These are phyloP conservation scores for Drosophila eohydei DNA, from an alignment of 2,888 invertebrate genomes.

Conservation along the genomic window DNA sequence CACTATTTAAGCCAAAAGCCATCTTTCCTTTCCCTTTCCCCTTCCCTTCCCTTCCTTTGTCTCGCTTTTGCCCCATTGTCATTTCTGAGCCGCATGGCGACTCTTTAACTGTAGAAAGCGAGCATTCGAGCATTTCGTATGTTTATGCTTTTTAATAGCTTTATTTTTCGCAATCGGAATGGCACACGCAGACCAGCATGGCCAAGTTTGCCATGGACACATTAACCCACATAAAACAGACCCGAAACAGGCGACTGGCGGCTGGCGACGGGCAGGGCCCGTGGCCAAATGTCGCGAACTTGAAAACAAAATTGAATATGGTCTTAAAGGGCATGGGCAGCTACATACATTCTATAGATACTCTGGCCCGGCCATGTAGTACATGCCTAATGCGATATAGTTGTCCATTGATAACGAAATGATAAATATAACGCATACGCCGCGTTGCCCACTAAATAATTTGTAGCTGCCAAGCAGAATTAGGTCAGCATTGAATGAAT, in stretches of 20 bases:
- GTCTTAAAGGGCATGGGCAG: slow-evolving; percentile 15
- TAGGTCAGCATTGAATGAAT: slow-evolving; percentile 7
- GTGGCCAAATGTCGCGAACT: slow-evolving; percentile 20
- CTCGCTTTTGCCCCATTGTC: slow-evolving; percentile 1
- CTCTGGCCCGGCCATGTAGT: slow-evolving; percentile 21
- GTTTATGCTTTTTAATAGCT: slow-evolving; percentile 51
- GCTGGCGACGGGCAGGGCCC: slow-evolving; percentile 7
- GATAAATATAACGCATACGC: slow-evolving; percentile 42
- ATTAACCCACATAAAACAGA: slow-evolving; percentile 46
- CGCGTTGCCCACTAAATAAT: slow-evolving; percentile 11
- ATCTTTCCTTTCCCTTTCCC: neutral
- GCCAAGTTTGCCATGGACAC: slow-evolving; percentile 29
- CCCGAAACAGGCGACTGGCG: neutral
- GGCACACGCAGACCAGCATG: slow-evolving; percentile 7
- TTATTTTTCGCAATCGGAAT: slow-evolving; percentile 49
- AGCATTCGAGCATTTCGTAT: slow-evolving; percentile 10
- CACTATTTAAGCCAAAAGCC: slow-evolving; percentile 32
- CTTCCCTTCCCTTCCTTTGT: slow-evolving; percentile 6
- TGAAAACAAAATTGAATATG: slow-evolving; percentile 53
- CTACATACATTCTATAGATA: slow-evolving; percentile 5
- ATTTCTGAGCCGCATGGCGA: neutral
- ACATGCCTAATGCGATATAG: slow-evolving; percentile 48
- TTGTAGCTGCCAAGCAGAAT: slow-evolving; percentile 7
- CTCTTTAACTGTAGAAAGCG: neutral
- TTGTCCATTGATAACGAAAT: slow-evolving; percentile 32